A percentile compares a stretch with the other conserved stretches of the same genome.
phyloP scores from a whole-genome alignment of 2,888 invertebrate genomes.

The Orgyia antiqua region DNA sequence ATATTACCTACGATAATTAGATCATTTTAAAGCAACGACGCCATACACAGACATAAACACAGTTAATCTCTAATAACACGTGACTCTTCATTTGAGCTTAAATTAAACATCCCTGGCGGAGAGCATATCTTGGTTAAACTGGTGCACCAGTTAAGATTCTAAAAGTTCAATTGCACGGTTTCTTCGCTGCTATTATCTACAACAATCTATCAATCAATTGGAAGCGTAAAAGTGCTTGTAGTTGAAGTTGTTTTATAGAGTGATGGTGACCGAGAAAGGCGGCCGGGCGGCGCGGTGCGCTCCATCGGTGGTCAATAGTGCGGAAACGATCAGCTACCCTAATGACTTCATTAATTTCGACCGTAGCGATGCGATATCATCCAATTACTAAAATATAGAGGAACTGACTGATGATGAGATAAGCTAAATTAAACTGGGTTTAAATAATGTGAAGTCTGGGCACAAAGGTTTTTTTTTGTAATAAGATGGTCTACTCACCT shows the following conservation, averaged over 20 bases:
- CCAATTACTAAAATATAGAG: constrained; percentile 8
- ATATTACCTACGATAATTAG: too few species aligned
- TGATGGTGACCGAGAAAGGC: constrained; percentile 42
- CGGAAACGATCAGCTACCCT: constrained; percentile 40
- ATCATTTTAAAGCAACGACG: too few species aligned
- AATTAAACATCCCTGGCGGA: too few species aligned
- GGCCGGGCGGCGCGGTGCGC: constrained; percentile 41
- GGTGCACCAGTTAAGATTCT: too few species aligned
- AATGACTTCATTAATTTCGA: constrained; percentile 43
- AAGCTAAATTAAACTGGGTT: constrained; percentile 3
- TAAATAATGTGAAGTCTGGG: constrained; percentile 1
- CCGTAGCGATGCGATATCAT: constrained; percentile 21
- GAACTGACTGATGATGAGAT: constrained; percentile 3
- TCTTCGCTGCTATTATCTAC: not conserved
- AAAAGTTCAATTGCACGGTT: not conserved
- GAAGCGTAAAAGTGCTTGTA: constrained; percentile 3
- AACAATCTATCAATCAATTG: not conserved
- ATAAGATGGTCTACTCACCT: not conserved
- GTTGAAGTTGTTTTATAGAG: constrained; percentile 25
- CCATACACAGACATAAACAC: too few species aligned
- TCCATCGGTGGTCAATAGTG: constrained; percentile 42
- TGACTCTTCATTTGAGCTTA: too few species aligned
- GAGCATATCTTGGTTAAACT: not conserved
- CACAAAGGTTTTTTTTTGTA: not conserved
- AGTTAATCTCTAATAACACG: too few species aligned